phyloP scores from a whole-genome alignment of 2,888 invertebrate genomes.

The Cheilosia soror region DNA sequence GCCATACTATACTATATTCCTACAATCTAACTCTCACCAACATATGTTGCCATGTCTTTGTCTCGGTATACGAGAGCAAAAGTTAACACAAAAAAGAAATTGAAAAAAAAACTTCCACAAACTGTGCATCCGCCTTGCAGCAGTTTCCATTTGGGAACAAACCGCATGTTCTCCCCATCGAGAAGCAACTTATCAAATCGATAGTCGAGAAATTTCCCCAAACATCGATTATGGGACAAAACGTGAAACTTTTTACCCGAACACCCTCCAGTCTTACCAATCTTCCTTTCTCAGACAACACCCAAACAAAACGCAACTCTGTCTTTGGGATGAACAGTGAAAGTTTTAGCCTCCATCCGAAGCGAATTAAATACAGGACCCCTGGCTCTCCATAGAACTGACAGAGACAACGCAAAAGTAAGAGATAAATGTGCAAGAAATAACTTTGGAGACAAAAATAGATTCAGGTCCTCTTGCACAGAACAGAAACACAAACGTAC shows the following conservation, averaged over 20 bases:
- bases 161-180: slow-evolving; percentile 63
- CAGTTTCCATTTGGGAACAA: slow-evolving; percentile 46
- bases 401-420: slow-evolving; percentile 48
- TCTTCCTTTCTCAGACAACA: slow-evolving; percentile 1
- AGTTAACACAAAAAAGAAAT: slow-evolving; percentile 22
- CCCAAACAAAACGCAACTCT: slow-evolving; percentile 18
- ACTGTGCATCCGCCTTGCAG: slow-evolving; percentile 62
- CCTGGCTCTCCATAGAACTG: slow-evolving; percentile 32
- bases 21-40: slow-evolving; percentile 24
- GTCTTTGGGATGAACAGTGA: slow-evolving; percentile 39
- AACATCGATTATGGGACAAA: slow-evolving; percentile 75
- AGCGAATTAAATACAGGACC: slow-evolving; percentile 58
- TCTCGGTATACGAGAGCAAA: neutral
- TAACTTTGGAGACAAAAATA: slow-evolving; percentile 69
- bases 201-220: slow-evolving; percentile 73
- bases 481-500: neutral
- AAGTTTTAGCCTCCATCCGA: slow-evolving; percentile 57
- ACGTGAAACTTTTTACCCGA: slow-evolving; percentile 66
- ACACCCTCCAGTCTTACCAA: slow-evolving; percentile 32
- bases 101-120: slow-evolving; percentile 35
- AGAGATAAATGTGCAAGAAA: slow-evolving; percentile 59
- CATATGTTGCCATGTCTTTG: slow-evolving; percentile 56
- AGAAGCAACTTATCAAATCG: slow-evolving; percentile 74
- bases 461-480: slow-evolving; percentile 19
- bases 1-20: neutral